Base-by-base conservation (phyloP, 2,888 invertebrate species). In the Endotricha flammealis region DNA sequence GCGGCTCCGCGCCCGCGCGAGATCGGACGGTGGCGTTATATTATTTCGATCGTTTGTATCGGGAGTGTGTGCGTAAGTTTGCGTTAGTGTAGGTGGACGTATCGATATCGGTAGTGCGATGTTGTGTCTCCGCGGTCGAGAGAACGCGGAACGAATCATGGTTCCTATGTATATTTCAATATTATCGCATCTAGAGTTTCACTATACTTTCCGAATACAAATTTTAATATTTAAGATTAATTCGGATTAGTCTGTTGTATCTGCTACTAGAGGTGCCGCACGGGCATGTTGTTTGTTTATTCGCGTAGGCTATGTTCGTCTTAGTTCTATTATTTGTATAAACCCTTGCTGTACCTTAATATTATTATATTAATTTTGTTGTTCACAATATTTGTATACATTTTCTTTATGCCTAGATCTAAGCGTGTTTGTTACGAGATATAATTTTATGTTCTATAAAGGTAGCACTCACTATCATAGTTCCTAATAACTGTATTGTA, bases 91-190 rank as follows among this genome's bases (percentile, higher is more conserved):
- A 78, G 79, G 70, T 61, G 66, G 66, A 72, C 71, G 65, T 62
- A 73, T 80, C 74, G 80, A 76, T 81, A 82, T 80, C 74, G 80
- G 77, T 81, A 82, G 78, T 72, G 74, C 79, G 83, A 78, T 71
- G 80, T 79, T 74, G 78, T 80, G 77, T 76, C 77, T 79, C 82
- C 85, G 81, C 77, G 81, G 82, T 64, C 72, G 66, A 55, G 48
- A 58, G 71, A 58, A 80, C 81, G 82, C 83, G 86, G 83, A 72
- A 75, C 67, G 80, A 83, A 86, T 86, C 85, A 88, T 87, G 87
- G 87, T 88, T 88, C 87, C 87, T 88, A 88, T 87, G 86, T 87
- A 87, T 83, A 87, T 87, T 86, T 88, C 87, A 88, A 86, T 86
- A 85, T 85, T 83, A 81, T 79, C 82, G 85, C 86, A 82, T 85